A percentile compares a stretch with the other conserved stretches of the same genome.
These are phyloP conservation scores for Stenotaenia linearis DNA, from an alignment of 2,888 invertebrate genomes.

Conservation along the genomic window DNA sequence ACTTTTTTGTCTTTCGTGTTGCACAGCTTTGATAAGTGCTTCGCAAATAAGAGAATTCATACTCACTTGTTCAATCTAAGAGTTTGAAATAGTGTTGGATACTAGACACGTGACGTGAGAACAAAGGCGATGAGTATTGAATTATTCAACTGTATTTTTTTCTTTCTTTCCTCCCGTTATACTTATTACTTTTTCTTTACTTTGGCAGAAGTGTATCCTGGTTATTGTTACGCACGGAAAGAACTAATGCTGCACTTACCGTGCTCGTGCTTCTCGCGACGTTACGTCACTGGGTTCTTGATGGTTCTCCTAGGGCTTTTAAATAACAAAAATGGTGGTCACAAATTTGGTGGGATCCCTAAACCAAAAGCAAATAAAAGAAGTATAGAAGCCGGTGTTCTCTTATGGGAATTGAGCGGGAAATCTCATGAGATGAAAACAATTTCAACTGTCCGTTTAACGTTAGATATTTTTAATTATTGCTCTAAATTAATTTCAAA, in stretches of 20 bases:
- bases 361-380: background rate
- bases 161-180: background rate
- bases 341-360: background rate
- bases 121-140: background rate
- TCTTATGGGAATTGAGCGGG: background rate
- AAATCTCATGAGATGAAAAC: background rate
- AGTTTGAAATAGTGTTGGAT: background rate
- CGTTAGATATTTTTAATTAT: no score
- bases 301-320: background rate
- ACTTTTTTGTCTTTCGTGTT: background rate
- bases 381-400: background rate
- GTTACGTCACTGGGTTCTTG: background rate
- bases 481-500: no score
- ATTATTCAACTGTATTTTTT: background rate
- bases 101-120: background rate
- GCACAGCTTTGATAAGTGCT: background rate
- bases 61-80: background rate
- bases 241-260: background rate
- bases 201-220: background rate
- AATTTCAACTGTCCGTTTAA: background rate
- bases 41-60: background rate
- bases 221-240: background rate
- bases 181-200: background rate
- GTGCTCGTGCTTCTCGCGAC: background rate
- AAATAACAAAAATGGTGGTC: background rate